Evolutionary conservation across 2,888 invertebrate species (phyloP), one percentile per base, ranked within the genome.

Genomic region (Erpobdella octoculata): DNA sequence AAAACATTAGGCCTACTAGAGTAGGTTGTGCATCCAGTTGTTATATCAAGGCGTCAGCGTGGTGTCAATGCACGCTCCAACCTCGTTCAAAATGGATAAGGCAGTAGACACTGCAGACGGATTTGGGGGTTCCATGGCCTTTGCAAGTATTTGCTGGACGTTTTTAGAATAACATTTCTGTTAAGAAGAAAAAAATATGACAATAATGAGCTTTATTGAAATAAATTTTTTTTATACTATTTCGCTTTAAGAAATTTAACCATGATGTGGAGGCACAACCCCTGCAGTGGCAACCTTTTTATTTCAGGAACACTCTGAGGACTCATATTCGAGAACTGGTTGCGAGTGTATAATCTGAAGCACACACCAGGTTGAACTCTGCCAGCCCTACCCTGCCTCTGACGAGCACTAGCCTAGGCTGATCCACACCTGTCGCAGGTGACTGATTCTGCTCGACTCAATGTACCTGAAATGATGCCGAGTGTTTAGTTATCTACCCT

Each of bases 241-340:
- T n/a, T n/a, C n/a, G 21, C 18, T 5, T n/a, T 46, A 53, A 53
- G 28, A 8, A 53, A 25, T 8, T 6, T 53, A 53, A 81, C 81
- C 81, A 81, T 80, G 46, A 82, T 81, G 72, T 79, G 80, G 18
- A 82, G 77, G 75, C 81, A 81, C 2, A 82, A 74, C 70, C 81
- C 81, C 74, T 81, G 81, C 38, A 82, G 75, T 1, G 81, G 81
- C 0, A 81, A 80, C n/a, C 82, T 74, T 61, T 81, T 76, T 41
- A 82, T 76, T 73, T 82, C 82, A 61, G 82, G 81, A 31, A 79
- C 74, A 9, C 80, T 77, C 12, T 71, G 66, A 33, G 37, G 41
- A 67, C 37, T 36, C 64, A 65, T 61, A 12, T 28, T 21, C 8
- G 70, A 76, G 74, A 74, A 80, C 79, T 76, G 79, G 35, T 76